Conservation (phyloP, 2,113 vertebrate genomes). For the Myocastor coypus region DNA sequence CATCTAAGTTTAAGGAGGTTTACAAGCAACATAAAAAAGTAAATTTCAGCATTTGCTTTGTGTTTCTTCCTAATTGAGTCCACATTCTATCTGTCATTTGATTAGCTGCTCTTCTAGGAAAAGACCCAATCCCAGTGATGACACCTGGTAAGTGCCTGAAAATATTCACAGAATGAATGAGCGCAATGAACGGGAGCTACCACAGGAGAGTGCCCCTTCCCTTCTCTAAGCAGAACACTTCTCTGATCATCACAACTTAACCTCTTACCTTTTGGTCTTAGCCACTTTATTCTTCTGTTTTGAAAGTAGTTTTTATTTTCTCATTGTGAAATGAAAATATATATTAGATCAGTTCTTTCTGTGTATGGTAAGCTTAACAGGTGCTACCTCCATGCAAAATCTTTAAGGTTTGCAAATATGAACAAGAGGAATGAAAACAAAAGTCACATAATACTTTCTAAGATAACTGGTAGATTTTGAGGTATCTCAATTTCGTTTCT, state of each 20-base stretch:
- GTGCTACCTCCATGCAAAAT: neutral
- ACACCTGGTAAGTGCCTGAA: neutral
- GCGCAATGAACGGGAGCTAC: no score
- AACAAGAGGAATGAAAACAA: neutral
- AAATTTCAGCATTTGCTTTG: neutral
- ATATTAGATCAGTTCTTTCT: neutral
- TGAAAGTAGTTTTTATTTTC: slow-evolving; percentile 17
- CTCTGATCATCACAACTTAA: neutral
- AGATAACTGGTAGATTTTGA: neutral
- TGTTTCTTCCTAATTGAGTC: neutral
- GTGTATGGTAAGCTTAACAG: neutral
- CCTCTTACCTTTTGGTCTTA: neutral
- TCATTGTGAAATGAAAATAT: neutral
- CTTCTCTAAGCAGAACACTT: neutral
- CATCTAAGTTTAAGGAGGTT: neutral
- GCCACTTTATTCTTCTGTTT: neutral
- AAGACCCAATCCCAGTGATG: no score
- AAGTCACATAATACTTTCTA: neutral
- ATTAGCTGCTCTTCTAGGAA: neutral
- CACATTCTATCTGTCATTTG: neutral
- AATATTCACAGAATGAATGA: neutral
- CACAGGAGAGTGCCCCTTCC: neutral
- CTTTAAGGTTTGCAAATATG: neutral
- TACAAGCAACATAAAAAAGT: neutral
- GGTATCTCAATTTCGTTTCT: neutral